Evolutionary conservation across 2,888 invertebrate species (phyloP), one percentile per base, ranked within the genome.

Genomic region (Luperina testacea): DNA sequence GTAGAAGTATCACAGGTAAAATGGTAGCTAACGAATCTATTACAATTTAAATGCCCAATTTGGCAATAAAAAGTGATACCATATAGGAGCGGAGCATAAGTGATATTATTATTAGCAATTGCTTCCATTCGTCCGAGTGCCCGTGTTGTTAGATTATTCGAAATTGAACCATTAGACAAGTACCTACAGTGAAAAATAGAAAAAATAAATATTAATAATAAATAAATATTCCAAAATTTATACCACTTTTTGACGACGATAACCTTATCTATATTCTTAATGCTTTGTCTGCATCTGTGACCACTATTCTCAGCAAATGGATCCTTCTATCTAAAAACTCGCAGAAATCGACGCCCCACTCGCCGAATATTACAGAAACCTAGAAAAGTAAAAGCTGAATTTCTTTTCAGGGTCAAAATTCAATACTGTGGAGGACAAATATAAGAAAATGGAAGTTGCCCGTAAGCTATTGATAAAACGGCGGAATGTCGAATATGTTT

Each of bases 351-450:
- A 51, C 42, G 15, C 67, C 65, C 24, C 20, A 51, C 51, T 24
- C 27, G 45, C 71, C 68, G 75, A 81, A 63, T 45, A 59, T 65
- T 51, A 68, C 75, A 85, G 79, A 89, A 80, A 85, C 72, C 78
- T 72, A 64, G 90, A 91, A 91, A 92, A 90, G 89, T 86, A 88
- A 85, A 87, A 90, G 90, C 81, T 87, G 72, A 86, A 86, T 96
- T 95, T 96, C 86, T 93, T 97, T 96, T 79, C 96, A 97, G 96
- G 96, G 95, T 87, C 92, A 87, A 95, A 95, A 92, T 90, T 92
- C 90, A 89, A 89, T 89, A 93, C 94, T 80, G 88, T 92, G 92
- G 96, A 95, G 91, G 96, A 96, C 93, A 94, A 93, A 92, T 91
- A 87, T 93, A 96, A 95, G 94, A 96, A 95, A 95, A 91, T 91